Conservation (phyloP, 2,113 vertebrate species). For the Heloderma charlesbogerti region DNA sequence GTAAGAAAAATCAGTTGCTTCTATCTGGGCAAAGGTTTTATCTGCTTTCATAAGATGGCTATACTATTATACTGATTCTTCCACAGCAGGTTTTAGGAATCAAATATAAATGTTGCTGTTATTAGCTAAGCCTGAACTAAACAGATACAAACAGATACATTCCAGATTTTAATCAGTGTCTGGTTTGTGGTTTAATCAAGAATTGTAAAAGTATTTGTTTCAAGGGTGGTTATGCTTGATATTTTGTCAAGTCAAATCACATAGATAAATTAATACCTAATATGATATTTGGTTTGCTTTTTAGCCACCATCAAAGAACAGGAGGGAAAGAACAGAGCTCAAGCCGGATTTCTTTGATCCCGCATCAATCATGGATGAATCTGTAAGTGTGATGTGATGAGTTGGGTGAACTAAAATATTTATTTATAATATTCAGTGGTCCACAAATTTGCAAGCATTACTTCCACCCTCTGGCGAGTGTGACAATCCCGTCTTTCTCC, state of each 20-base stretch:
- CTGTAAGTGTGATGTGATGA: slow-evolving; percentile 83
- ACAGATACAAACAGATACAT: too few relatives aligned
- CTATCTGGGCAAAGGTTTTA: neutral
- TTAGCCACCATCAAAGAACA: slow-evolving; percentile 98
- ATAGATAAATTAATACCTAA: neutral
- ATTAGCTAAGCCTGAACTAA: neutral
- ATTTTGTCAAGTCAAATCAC: neutral
- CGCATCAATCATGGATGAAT: slow-evolving; percentile 99
- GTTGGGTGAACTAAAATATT: slow-evolving; percentile 23
- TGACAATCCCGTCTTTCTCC: too few relatives aligned
- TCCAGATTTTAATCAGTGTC: neutral
- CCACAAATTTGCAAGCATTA: neutral
- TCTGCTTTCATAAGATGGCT: neutral
- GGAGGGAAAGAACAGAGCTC: slow-evolving; percentile 95
- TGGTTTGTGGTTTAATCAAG: neutral
- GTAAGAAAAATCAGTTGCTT: slow-evolving; percentile 77
- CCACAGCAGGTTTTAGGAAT: neutral
- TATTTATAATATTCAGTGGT: neutral
- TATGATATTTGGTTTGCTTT: slow-evolving; percentile 46
- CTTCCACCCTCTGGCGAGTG: neutral
- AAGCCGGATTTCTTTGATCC: slow-evolving; percentile 99
- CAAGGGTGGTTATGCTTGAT: neutral
- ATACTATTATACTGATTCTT: neutral
- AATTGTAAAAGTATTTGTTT: neutral
- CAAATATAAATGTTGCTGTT: neutral